A percentile compares a stretch with the other conserved stretches of the same genome.
Conservation (phyloP, 2,888 invertebrate species). For the Aproaerema taeniolella region DNA sequence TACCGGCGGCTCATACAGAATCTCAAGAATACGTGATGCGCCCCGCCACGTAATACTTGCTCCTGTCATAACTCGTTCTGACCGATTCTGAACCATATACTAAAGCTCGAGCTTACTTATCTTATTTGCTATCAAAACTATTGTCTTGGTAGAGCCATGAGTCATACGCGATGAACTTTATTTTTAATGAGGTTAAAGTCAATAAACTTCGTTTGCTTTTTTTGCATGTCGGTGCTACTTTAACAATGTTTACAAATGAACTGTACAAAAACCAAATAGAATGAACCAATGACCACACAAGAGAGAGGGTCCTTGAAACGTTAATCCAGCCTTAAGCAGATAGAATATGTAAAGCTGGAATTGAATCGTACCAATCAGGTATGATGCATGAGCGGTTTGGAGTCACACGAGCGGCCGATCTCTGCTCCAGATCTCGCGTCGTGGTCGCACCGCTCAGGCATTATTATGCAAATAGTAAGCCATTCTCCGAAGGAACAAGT, state of each 20-base stretch:
- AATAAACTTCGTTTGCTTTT: slow-evolving; percentile 38
- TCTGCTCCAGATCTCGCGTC: slow-evolving; percentile 61
- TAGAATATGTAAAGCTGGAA: slow-evolving; percentile 25
- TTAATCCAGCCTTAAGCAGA: slow-evolving; percentile 3
- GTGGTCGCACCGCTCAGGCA: slow-evolving; percentile 56
- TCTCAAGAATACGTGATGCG: slow-evolving; percentile 36
- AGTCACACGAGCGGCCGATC: slow-evolving; percentile 52
- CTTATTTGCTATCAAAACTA: slow-evolving; percentile 33
- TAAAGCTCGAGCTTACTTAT: slow-evolving; percentile 30
- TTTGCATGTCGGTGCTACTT: slow-evolving; percentile 19
- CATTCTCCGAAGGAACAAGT: slow-evolving; percentile 43
- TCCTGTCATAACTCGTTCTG: slow-evolving; percentile 32
- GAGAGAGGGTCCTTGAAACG: no score
- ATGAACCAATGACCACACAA: no score
- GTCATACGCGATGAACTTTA: slow-evolving; percentile 39
- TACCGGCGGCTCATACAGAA: slow-evolving; percentile 27
- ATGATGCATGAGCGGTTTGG: slow-evolving; percentile 40
- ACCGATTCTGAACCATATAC: slow-evolving; percentile 31
- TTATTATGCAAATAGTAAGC: slow-evolving; percentile 64
- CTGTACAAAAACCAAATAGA: not conserved
- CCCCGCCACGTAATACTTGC: slow-evolving; percentile 23
- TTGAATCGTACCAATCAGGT: slow-evolving; percentile 41
- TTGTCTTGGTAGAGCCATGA: slow-evolving; percentile 34
- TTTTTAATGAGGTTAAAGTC: slow-evolving; percentile 44
- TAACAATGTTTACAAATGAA: slow-evolving; percentile 3